phyloP scores from a whole-genome alignment of 2,797 vertebrate species.

The Pristis pectinata region DNA sequence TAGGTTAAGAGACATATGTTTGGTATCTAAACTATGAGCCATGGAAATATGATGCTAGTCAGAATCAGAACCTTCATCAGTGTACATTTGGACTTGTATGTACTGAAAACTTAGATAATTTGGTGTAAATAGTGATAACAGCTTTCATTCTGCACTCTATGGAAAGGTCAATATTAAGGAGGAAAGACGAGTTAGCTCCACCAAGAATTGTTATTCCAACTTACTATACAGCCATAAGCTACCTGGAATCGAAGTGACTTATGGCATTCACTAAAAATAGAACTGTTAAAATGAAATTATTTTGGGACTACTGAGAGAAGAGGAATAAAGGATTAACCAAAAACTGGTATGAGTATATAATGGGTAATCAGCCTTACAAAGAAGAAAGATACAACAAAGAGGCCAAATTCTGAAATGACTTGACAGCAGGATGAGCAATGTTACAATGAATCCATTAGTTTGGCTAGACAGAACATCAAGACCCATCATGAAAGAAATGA shows the following conservation, averaged over 20 bases:
- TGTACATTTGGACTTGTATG: not conserved
- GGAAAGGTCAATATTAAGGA: constrained; percentile 13
- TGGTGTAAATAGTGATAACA: not conserved
- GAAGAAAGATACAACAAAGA: too few relatives aligned
- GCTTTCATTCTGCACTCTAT: not conserved
- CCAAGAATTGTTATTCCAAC: not conserved
- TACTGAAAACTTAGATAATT: not conserved
- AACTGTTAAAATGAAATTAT: not conserved
- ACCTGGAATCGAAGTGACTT: not conserved
- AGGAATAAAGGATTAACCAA: too few relatives aligned
- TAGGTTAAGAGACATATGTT: not conserved
- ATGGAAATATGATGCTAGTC: not conserved
- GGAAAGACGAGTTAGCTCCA: not conserved
- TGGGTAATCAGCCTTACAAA: too few relatives aligned
- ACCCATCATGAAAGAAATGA: not conserved
- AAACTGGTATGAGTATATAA: too few relatives aligned
- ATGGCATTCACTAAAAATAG: not conserved
- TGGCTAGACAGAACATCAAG: not conserved
- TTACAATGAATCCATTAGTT: not conserved
- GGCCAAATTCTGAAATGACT: too few relatives aligned
- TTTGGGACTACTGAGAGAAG: too few relatives aligned
- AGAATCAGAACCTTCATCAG: not conserved
- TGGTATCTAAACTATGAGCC: not conserved
- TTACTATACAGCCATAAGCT: too few relatives aligned
- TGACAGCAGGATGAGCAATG: not conserved